These are phyloP conservation scores for Dendrocincla fuliginosa DNA, from an alignment of 2,797 vertebrate genomes.

Conservation along the genomic window DNA sequence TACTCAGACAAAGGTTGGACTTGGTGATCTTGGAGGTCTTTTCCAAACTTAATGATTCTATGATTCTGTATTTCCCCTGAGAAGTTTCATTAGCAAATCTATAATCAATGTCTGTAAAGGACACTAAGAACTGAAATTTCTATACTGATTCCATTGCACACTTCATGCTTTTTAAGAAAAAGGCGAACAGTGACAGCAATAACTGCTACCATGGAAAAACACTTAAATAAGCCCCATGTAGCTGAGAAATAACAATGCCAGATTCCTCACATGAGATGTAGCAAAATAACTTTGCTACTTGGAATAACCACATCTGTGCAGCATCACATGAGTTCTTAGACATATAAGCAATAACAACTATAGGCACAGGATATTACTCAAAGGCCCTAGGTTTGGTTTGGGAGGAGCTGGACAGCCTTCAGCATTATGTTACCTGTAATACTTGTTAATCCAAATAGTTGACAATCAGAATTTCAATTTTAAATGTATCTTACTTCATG, in stretches of 20 bases:
- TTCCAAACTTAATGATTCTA: neutral
- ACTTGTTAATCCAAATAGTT: slow-evolving; percentile 30
- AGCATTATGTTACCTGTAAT: slow-evolving; percentile 3
- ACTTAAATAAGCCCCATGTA: neutral
- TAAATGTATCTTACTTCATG: neutral
- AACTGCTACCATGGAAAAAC: neutral
- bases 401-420: slow-evolving; percentile 12
- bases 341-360: neutral
- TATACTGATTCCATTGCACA: neutral
- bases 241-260: neutral
- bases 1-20: no score
- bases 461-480: neutral
- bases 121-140: neutral
- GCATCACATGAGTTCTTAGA: neutral
- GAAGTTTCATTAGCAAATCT: neutral
- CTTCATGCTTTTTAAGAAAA: neutral
- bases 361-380: neutral
- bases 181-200: neutral
- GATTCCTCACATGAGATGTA: neutral
- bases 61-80: neutral
- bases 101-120: neutral
- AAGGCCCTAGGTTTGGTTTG: neutral
- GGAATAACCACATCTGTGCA: neutral
- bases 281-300: neutral
- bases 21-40: neutral